Conservation (phyloP, 2,888 invertebrate species). For the Drosophila kokeensis region DNA sequence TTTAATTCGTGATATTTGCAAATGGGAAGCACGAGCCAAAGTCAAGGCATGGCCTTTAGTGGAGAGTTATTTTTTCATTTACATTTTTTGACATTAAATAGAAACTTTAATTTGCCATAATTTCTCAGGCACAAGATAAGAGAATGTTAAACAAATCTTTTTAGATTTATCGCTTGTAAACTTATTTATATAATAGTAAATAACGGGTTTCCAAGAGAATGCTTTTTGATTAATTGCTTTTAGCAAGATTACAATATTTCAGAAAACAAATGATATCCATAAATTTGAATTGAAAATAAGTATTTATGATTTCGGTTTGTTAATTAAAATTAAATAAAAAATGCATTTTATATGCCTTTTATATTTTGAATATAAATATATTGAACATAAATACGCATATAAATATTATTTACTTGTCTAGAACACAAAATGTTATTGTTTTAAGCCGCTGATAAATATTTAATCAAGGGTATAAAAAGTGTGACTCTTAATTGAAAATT, state of each 20-base stretch:
- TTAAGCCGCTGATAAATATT: constrained; percentile 21
- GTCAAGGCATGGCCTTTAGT: constrained; percentile 8
- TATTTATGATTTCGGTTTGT: neutral
- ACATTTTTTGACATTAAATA: neutral
- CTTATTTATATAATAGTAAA: neutral
- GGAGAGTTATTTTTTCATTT: constrained; percentile 5
- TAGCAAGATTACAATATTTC: neutral
- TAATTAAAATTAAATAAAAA: neutral
- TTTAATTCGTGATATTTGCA: constrained; percentile 36
- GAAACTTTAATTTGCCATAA: neutral
- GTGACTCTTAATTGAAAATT: constrained; percentile 60
- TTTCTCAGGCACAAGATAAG: neutral
- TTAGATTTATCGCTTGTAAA: neutral
- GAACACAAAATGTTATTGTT: constrained; percentile 14
- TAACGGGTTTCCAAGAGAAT: neutral
- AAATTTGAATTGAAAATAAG: neutral
- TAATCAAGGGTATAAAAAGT: constrained; percentile 38
- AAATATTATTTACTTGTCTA: neutral
- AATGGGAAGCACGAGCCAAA: constrained; percentile 56
- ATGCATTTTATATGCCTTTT: neutral
- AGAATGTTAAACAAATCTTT: neutral
- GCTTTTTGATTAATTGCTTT: neutral
- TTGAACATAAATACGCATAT: neutral
- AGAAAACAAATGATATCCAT: neutral
- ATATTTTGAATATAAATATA: neutral